Base-by-base conservation (phyloP, 2,888 invertebrate genomes). In the Mantis religiosa region DNA sequence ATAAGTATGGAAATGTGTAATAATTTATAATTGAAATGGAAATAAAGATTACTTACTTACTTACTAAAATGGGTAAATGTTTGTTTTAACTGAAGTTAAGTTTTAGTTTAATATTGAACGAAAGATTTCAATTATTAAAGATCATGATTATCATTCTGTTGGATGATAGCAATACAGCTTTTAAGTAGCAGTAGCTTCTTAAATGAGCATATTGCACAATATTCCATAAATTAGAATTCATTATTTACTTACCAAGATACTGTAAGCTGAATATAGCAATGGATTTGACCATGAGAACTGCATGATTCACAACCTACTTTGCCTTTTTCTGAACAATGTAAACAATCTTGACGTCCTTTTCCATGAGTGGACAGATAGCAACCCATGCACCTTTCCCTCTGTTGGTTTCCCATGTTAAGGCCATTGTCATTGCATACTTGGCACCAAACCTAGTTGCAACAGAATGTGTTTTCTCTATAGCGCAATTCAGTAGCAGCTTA, bases 251-350 rank as follows among this genome's bases (percentile, higher is more conserved):
- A 92, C 93, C 93, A 94, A 84, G 93, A 93, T 83, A 94, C 92
- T 14, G 93, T 93, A 30, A 94, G 92, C 89, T 93, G 93, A 90
- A 94, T 93, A 91, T 92, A 94, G 91, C 94, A 94, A 89, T 93
- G 93, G 28, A 94, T 92, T 88, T 93, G 93, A 15, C 93, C 93
- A 89, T 92, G 92, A 14, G 93, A 93, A 87, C 93, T 92, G 91
- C 94, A 94, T 3, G 92, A 91, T 14, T 92, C 92, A 91, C 94
- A 94, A 1, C 92, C 91, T 28, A 93, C 92, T 88, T 93, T 92
- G 28, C 94, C 94, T 90, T 93, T 93, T 8, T 93, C 93, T 89
- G 92, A 92, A 90, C 94, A 94, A 86, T 92, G 92, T 89, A 91
- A 91, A 90, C 94, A 94, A 91, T 93, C 93, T 90, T 92, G 92